Base-by-base conservation (phyloP, 2,113 vertebrate genomes). In the Eubucco bourcierii region DNA sequence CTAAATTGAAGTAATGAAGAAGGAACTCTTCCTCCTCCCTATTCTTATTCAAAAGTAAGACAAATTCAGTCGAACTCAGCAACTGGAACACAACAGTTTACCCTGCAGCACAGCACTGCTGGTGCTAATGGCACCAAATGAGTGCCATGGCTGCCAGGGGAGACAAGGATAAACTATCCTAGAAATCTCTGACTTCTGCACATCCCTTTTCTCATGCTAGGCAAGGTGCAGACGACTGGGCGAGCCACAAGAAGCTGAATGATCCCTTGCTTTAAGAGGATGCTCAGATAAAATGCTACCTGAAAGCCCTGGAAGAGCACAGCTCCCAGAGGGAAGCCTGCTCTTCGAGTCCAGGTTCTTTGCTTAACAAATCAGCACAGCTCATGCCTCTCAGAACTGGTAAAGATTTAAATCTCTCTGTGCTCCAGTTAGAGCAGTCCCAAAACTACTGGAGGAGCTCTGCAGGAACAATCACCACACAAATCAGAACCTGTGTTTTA, bases 321-420 rank as follows among this genome's bases (percentile, higher is more conserved):
- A 73, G 66, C 81, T 84, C 75, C 92, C 23, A 67, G 44, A 70
- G 78, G 61, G 68, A 56, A 0, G 11, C 68, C 37, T 67, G 52
- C 73, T 94, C 12, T 95, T 89, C 78, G 84, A 89, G 47, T 10
- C 55, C n/a, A 34, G 58, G n/a, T 87, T 96, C 81, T 96, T 95
- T 91, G 89, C 76, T 92, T 94, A 95, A 93, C 84, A 90, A 95
- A 95, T 89, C 44, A 85, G 47, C 2, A 1, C 31, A 80, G 68
- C 50, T 85, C 59, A 84, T 74, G 81, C 58, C 83, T 85, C 87
- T 83, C 72, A 79, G 87, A 87, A 87, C 6, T 41, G 73, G 94
- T 75, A 87, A 77, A 78, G 44, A 92, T 85, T 76, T 92, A 72
- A 87, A 84, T 15, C 16, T 61, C 31, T 85, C 87, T n/a, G 10